phyloP scores from a whole-genome alignment of 30 jellyfish, hydroid and myxozoan genomes.

The Aurelia coerulea region DNA sequence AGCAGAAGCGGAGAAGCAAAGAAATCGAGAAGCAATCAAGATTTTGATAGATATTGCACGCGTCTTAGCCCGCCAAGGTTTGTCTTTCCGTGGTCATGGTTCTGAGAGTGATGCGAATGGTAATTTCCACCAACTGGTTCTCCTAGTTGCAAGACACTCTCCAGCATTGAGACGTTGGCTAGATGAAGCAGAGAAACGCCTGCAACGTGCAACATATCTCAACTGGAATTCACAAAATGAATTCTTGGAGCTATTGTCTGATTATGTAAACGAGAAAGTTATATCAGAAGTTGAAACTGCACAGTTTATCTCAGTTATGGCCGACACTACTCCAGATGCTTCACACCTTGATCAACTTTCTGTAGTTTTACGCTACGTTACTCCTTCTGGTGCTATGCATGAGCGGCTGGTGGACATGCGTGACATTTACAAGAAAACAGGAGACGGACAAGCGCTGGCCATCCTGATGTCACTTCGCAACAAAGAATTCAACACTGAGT shows the following conservation, averaged over 20 bases:
- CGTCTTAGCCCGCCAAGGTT: conserved; percentile 69
- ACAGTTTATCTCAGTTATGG: conserved; percentile 48
- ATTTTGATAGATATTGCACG: conserved; percentile 65
- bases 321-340: conserved; percentile 68
- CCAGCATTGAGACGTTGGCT: conserved; percentile 54
- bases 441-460: conserved; percentile 71
- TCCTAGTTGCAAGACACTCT: conserved; percentile 64
- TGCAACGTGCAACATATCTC: conserved; percentile 78
- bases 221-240: conserved; percentile 68
- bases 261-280: conserved; percentile 43
- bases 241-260: conserved; percentile 56
- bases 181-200: conserved; percentile 66
- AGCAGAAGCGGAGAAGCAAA: conserved; percentile 72
- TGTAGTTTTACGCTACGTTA: conserved; percentile 46
- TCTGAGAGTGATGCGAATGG: conserved; percentile 68
- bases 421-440: conserved; percentile 44
- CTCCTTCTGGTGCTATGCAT: conserved; percentile 50
- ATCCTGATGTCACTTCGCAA: conserved; percentile 44
- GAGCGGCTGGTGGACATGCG: conserved; percentile 62
- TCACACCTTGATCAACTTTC: conserved; percentile 76
- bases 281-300: conserved; percentile 51
- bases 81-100: conserved; percentile 64
- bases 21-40: conserved; percentile 74
- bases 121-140: conserved; percentile 68
- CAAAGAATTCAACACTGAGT: conserved; percentile 49